Conservation (phyloP, 37 sponge, comb jelly and placozoan species). For the Corticium candelabrum region DNA sequence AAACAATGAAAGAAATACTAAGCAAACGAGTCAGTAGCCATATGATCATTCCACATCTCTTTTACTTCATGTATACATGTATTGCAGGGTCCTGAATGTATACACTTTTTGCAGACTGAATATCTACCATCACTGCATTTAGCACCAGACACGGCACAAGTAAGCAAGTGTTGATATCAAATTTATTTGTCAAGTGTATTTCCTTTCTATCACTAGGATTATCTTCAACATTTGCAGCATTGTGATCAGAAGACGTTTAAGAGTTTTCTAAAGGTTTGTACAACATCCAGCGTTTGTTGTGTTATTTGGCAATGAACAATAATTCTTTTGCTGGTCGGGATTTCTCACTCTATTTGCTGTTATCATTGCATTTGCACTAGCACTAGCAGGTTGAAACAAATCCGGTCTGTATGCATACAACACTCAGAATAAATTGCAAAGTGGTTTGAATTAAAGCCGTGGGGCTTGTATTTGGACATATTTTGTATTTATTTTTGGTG, state of each 20-base stretch:
- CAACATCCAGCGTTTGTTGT: too few relatives aligned
- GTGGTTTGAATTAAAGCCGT: too few relatives aligned
- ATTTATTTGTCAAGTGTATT: too few relatives aligned
- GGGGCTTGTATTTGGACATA: too few relatives aligned
- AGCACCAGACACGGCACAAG: conserved; percentile 33
- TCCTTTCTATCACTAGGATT: background rate
- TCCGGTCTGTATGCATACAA: too few relatives aligned
- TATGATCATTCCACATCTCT: background rate
- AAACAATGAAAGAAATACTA: conserved; percentile 28
- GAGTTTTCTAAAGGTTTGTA: conserved; percentile 21
- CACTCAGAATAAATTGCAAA: too few relatives aligned
- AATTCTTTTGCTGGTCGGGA: too few relatives aligned
- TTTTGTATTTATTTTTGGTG: too few relatives aligned
- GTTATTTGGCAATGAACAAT: too few relatives aligned
- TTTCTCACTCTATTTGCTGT: too few relatives aligned
- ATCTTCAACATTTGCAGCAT: conserved; percentile 14
- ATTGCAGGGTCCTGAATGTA: conserved; percentile 33
- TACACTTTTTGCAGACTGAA: conserved; percentile 26
- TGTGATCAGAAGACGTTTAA: conserved; percentile 22
- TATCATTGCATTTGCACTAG: too few relatives aligned
- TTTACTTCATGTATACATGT: background rate
- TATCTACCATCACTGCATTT: conserved; percentile 44
- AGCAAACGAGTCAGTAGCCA: conserved; percentile 12
- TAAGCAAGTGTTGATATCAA: conserved; percentile 16
- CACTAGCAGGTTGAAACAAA: too few relatives aligned